A percentile compares a stretch with the other conserved stretches of the same genome.
Conservation (phyloP, 1,140 invertebrate species). For the Aphelinus atriplicis region DNA sequence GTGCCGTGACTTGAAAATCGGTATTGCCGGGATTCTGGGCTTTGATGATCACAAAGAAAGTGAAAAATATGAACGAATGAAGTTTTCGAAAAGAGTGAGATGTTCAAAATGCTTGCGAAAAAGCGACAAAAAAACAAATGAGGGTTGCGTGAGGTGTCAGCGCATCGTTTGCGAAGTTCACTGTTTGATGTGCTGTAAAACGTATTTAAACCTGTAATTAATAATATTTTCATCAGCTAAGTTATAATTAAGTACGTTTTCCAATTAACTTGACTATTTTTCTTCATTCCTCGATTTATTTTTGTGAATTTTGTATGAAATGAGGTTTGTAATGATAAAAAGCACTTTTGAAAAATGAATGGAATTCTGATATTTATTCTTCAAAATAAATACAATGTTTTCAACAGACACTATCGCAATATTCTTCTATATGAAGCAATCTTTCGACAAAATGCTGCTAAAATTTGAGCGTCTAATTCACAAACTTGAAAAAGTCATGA, state of each 20-base stretch:
- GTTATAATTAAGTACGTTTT: background rate
- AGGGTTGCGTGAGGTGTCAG: background rate
- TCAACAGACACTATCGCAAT: background rate
- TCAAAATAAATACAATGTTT: background rate
- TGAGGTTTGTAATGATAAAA: background rate
- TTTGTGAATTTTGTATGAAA: background rate
- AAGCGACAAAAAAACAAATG: conserved; percentile 18
- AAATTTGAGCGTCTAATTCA: conserved; percentile 9
- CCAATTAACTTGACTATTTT: too few species aligned
- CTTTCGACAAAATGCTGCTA: background rate
- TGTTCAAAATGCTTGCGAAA: background rate
- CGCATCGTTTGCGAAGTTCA: background rate
- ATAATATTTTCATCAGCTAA: background rate
- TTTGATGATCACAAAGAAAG: background rate
- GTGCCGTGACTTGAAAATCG: background rate
- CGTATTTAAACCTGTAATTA: background rate
- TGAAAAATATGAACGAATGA: background rate
- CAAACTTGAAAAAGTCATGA: conserved; percentile 9
- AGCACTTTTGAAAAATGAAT: too few species aligned
- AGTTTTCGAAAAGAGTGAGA: background rate
- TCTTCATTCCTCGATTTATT: too few species aligned
- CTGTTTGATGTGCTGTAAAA: background rate
- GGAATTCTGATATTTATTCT: too few species aligned
- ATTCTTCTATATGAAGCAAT: background rate
- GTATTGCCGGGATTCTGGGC: background rate